A percentile compares a stretch with the other conserved stretches of the same genome.
Conservation (phyloP, 23 tunicate species). For the Botrylloides violaceus region DNA sequence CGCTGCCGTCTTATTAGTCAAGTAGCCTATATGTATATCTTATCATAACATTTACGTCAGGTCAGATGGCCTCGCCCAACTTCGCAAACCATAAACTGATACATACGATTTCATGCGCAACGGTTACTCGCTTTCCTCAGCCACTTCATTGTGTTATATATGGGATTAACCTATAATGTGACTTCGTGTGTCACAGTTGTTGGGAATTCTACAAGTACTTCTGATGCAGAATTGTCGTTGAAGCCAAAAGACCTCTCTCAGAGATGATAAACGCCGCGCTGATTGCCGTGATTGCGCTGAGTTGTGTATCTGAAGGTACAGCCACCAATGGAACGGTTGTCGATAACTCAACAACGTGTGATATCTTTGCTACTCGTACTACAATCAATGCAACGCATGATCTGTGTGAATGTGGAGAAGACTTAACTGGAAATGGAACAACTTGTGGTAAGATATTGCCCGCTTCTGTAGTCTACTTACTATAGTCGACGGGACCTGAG, state of each 20-base stretch:
- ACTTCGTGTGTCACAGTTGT: too few species aligned
- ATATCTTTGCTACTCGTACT: conserved; percentile 8
- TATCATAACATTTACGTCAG: too few species aligned
- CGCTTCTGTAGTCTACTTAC: too few species aligned
- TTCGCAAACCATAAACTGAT: neutral
- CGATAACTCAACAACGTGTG: conserved; percentile 3
- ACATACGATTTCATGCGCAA: neutral
- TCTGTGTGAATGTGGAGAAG: conserved; percentile 5
- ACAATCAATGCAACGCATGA: conserved; percentile 1
- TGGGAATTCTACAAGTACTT: neutral
- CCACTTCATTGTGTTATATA: neutral
- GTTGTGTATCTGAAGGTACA: neutral
- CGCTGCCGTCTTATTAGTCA: too few species aligned
- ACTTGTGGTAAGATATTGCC: conserved; percentile 5
- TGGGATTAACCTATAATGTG: neutral
- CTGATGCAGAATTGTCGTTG: neutral
- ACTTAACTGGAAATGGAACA: conserved; percentile 5
- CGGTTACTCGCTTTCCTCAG: neutral
- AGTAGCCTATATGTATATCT: too few species aligned
- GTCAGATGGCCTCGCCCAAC: neutral
- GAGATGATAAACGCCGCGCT: neutral
- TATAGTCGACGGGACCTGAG: too few species aligned
- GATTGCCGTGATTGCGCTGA: neutral
- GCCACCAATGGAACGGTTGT: conserved; percentile 4
- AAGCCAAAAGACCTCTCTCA: too few species aligned